phyloP scores from a whole-genome alignment of 2,888 invertebrate species.

The Dioctria linearis region DNA sequence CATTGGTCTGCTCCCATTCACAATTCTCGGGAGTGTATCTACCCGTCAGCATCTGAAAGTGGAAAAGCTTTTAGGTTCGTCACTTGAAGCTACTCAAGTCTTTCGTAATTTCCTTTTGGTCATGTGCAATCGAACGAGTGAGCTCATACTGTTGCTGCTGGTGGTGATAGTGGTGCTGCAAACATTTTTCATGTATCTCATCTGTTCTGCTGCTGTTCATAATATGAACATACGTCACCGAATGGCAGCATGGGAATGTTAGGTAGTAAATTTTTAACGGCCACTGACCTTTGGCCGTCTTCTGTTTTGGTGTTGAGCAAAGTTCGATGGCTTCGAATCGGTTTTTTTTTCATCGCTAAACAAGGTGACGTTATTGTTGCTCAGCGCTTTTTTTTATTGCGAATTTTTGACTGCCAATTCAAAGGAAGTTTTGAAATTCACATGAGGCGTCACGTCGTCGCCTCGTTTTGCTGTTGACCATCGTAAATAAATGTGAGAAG shows the following conservation, averaged over 20 bases:
- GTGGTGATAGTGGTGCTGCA: no score
- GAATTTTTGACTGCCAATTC: neutral
- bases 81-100: constrained; percentile 40
- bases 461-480: no score
- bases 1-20: constrained; percentile 22
- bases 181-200: no score
- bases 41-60: no score
- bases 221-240: constrained; percentile 48
- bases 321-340: constrained; percentile 52
- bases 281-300: constrained; percentile 53
- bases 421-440: neutral
- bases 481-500: neutral
- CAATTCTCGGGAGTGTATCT: constrained; percentile 13
- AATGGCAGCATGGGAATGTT: constrained; percentile 47
- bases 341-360: neutral
- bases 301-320: constrained; percentile 56
- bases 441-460: neutral
- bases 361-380: constrained; percentile 29
- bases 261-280: constrained; percentile 57
- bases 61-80: constrained; percentile 42
- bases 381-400: constrained; percentile 19
- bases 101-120: constrained; percentile 42
- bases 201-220: neutral
- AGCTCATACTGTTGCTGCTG: no score
- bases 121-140: no score